These are phyloP conservation scores for Heliconius congener DNA, from an alignment of 1,140 invertebrate species.

Conservation along the genomic window DNA sequence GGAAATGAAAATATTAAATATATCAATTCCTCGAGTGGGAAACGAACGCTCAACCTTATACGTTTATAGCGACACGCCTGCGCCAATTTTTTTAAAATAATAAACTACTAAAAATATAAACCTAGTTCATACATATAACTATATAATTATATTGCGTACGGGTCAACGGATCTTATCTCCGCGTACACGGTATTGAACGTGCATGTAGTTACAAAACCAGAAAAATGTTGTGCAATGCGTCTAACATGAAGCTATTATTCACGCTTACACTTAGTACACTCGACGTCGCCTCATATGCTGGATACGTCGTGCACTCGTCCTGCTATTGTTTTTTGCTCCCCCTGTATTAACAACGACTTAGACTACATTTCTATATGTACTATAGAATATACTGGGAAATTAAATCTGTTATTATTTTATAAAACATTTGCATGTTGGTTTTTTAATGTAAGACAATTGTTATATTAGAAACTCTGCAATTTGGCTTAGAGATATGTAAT, in stretches of 20 bases:
- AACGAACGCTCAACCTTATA: too few species aligned
- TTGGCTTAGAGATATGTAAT: too few species aligned
- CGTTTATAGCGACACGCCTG: too few species aligned
- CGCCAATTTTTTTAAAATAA: too few species aligned
- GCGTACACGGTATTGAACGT: background rate
- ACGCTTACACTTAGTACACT: constrained; percentile 10
- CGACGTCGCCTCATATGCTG: constrained; percentile 10
- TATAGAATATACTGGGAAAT: background rate
- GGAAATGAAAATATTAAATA: too few species aligned
- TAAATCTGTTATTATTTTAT: constrained; percentile 12
- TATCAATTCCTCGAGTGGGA: too few species aligned
- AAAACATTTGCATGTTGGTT: background rate
- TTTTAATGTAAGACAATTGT: background rate
- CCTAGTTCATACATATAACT: background rate
- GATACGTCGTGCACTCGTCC: constrained; percentile 10
- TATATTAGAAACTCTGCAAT: background rate
- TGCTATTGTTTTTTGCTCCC: background rate
- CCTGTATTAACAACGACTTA: constrained; percentile 10
- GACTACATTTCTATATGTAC: constrained; percentile 2
- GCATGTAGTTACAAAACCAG: background rate
- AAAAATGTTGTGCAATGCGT: constrained; percentile 11
- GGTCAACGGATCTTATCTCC: background rate
- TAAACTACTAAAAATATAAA: too few species aligned
- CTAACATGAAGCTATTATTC: constrained; percentile 9
- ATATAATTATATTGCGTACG: background rate